phyloP scores from a whole-genome alignment of 2,113 vertebrate genomes.

The Ptilorrhoa leucosticta region DNA sequence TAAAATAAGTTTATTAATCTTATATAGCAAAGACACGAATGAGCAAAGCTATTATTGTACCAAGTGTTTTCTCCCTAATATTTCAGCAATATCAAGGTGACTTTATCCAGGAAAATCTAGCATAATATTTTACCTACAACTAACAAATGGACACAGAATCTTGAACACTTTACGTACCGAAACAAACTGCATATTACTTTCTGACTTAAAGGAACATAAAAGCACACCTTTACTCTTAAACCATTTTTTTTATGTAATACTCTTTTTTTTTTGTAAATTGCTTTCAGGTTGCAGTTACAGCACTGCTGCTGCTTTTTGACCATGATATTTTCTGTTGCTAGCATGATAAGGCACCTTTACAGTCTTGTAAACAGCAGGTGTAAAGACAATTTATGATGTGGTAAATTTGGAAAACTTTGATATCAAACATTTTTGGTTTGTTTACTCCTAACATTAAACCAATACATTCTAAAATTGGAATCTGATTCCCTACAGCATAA shows the following conservation, averaged over 20 bases:
- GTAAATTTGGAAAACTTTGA: background rate
- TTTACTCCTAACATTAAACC: background rate
- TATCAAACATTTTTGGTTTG: background rate
- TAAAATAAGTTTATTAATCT: slow-evolving; percentile 9
- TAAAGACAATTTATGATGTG: background rate
- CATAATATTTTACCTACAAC: background rate
- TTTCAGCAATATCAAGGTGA: background rate
- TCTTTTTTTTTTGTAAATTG: background rate
- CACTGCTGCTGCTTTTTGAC: background rate
- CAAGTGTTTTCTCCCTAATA: background rate
- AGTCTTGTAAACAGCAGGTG: background rate
- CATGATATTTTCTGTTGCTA: background rate
- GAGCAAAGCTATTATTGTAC: background rate
- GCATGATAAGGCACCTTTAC: background rate
- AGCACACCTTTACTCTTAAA: background rate
- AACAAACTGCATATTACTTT: background rate
- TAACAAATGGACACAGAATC: background rate
- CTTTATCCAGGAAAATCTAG: background rate
- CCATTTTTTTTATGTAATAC: background rate
- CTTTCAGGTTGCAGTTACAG: background rate
- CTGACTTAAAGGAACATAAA: background rate
- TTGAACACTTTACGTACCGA: background rate
- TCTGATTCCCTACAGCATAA: background rate
- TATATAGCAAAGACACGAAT: background rate
- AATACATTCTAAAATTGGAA: background rate